phyloP scores from a whole-genome alignment of 1,140 invertebrate species.

The Cotesia typhae region DNA sequence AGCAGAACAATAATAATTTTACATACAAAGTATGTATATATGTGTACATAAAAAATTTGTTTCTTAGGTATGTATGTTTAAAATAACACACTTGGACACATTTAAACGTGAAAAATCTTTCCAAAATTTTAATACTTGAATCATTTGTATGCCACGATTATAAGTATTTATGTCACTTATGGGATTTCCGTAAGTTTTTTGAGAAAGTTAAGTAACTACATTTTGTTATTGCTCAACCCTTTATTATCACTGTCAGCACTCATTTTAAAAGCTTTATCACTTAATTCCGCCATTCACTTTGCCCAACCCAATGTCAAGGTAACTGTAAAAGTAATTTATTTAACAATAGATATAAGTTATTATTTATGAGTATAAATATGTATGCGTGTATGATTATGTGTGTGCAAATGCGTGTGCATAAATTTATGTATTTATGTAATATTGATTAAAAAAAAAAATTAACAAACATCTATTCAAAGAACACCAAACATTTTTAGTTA shows the following conservation, averaged over 20 bases:
- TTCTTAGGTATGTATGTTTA: neutral
- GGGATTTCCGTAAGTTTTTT: neutral
- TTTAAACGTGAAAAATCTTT: neutral
- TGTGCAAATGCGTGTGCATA: no score
- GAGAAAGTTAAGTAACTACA: neutral
- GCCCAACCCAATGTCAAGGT: conserved; percentile 6
- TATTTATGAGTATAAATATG: no score
- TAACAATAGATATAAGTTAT: neutral
- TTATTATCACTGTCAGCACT: neutral
- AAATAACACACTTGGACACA: neutral
- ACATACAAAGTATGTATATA: neutral
- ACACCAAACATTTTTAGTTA: neutral
- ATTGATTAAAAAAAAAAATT: no score
- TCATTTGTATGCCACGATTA: no score
- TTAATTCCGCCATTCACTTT: neutral
- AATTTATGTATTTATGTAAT: no score
- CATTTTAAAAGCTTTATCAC: neutral
- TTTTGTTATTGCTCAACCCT: neutral
- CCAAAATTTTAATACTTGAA: no score
- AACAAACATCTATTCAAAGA: no score
- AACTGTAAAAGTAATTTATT: neutral
- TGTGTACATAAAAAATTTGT: neutral
- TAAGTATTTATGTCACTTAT: no score
- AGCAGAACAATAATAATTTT: conserved; percentile 4
- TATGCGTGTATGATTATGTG: no score